A percentile compares a stretch with the other conserved stretches of the same genome.
Conservation (phyloP, 1,140 invertebrate species). For the Formica selysi region DNA sequence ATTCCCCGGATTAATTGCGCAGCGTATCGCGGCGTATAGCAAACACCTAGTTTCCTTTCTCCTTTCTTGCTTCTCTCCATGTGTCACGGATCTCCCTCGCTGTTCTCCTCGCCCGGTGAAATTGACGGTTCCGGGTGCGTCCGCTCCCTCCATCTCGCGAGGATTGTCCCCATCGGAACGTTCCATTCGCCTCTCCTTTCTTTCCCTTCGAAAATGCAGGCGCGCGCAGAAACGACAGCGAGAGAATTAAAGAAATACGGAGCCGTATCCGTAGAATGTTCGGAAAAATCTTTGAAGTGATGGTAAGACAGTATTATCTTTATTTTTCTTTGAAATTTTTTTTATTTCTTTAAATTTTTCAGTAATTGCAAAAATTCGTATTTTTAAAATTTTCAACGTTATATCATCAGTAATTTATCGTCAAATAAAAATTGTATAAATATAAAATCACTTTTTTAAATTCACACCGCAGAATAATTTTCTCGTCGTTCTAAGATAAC, state of each 20-base stretch:
- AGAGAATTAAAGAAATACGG: slow-evolving; percentile 38
- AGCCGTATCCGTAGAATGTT: background rate
- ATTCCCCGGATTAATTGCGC: slow-evolving; percentile 50
- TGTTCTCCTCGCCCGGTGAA: slow-evolving; percentile 71
- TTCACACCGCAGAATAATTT: background rate
- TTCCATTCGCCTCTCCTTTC: slow-evolving; percentile 66
- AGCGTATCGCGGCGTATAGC: slow-evolving; percentile 24
- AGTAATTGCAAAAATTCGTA: background rate
- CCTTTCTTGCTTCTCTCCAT: slow-evolving; percentile 68
- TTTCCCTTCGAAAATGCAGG: slow-evolving; percentile 66
- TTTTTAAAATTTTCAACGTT: background rate
- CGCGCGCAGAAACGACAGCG: slow-evolving; percentile 21
- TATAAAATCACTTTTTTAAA: background rate
- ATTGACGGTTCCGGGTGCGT: slow-evolving; percentile 74
- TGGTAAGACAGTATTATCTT: background rate
- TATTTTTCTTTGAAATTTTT: background rate
- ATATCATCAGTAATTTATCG: background rate
- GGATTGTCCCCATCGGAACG: slow-evolving; percentile 18
- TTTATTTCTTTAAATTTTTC: background rate
- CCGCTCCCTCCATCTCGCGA: slow-evolving; percentile 38
- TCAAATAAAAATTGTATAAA: background rate
- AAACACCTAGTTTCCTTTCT: slow-evolving; percentile 63
- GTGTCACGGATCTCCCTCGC: slow-evolving; percentile 65
- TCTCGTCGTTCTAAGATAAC: background rate
- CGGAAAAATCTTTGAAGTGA: slow-evolving; percentile 17